Percentiles rank a stretch among this genome's conserved stretches.
Evolutionary conservation across 2,888 invertebrate species (phyloP).

Genomic region (Epirrita christyi): DNA sequence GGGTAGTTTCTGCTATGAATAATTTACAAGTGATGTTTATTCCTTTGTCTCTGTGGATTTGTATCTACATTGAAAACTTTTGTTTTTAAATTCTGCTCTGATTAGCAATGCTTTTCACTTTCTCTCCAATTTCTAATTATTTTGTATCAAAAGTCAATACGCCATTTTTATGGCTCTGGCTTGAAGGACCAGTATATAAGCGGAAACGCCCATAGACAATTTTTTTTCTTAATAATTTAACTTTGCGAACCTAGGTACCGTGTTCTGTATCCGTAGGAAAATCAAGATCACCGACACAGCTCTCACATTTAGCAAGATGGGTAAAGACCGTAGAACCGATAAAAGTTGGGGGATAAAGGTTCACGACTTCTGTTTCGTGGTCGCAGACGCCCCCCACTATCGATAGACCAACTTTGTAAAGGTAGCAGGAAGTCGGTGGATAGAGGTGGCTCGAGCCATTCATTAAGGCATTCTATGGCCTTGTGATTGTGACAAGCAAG

Average conservation of each 20-base stretch:
- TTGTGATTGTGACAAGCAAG: no score
- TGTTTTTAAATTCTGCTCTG: not conserved
- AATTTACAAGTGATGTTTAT: slow-evolving; percentile 42
- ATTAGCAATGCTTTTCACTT: not conserved
- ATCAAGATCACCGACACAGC: no score
- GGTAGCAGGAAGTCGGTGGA: no score
- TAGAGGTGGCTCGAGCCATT: not conserved
- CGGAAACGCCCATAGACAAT: not conserved
- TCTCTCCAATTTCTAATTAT: not conserved
- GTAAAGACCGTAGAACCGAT: not conserved
- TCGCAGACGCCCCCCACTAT: no score
- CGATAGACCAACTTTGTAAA: no score
- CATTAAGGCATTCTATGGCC: not conserved
- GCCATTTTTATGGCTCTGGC: not conserved
- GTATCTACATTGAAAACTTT: slow-evolving; percentile 2
- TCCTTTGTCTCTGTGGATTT: slow-evolving; percentile 28
- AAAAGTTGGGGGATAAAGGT: not conserved
- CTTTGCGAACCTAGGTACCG: no score
- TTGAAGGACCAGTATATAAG: not conserved
- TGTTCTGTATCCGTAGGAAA: no score
- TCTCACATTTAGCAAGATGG: no score
- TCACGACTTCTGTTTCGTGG: no score
- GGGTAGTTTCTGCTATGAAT: slow-evolving; percentile 42
- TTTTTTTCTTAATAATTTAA: not conserved
- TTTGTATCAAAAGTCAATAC: not conserved